Evolutionary conservation across 2,888 invertebrate species (phyloP).

Genomic region (Ennomos quercinarius): DNA sequence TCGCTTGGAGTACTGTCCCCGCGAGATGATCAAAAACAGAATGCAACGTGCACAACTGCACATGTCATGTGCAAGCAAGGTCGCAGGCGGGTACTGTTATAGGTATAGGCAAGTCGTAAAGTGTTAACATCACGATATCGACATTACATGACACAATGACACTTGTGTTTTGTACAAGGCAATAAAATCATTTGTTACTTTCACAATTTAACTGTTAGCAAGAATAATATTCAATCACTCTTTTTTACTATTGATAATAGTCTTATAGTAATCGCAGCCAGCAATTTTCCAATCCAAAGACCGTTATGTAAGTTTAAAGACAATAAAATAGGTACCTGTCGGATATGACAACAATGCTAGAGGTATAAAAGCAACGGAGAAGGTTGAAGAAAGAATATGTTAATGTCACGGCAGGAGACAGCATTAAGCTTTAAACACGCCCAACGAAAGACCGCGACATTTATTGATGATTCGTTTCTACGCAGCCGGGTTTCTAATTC

Average conservation of each 20-base stretch:
- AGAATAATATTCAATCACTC: conserved; percentile 24
- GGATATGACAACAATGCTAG: conserved; percentile 7
- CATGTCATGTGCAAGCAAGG: conserved; percentile 56
- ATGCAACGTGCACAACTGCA: conserved; percentile 61
- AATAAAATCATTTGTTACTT: conserved; percentile 38
- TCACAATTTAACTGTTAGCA: conserved; percentile 46
- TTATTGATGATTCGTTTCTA: conserved; percentile 61
- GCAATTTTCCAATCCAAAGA: conserved; percentile 17
- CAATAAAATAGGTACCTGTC: conserved; percentile 21
- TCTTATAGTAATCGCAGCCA: conserved; percentile 20
- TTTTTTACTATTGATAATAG: conserved; percentile 29
- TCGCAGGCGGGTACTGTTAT: conserved; percentile 49
- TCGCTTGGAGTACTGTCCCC: conserved; percentile 61
- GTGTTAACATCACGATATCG: conserved; percentile 56
- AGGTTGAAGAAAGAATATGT: conserved; percentile 13
- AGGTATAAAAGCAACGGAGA: conserved; percentile 10
- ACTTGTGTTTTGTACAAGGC: conserved; percentile 24
- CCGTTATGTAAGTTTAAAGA: conserved; percentile 26
- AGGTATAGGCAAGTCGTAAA: conserved; percentile 42
- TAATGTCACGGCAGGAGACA: conserved; percentile 21
- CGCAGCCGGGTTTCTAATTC: conserved; percentile 64
- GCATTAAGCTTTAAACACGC: conserved; percentile 14
- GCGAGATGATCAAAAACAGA: conserved; percentile 51
- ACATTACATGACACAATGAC: conserved; percentile 48
- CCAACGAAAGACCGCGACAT: conserved; percentile 40